Evolutionary conservation across 2,113 vertebrate genomes (phyloP).

Genomic region (Sinocyclocheilus maitianheensis): DNA sequence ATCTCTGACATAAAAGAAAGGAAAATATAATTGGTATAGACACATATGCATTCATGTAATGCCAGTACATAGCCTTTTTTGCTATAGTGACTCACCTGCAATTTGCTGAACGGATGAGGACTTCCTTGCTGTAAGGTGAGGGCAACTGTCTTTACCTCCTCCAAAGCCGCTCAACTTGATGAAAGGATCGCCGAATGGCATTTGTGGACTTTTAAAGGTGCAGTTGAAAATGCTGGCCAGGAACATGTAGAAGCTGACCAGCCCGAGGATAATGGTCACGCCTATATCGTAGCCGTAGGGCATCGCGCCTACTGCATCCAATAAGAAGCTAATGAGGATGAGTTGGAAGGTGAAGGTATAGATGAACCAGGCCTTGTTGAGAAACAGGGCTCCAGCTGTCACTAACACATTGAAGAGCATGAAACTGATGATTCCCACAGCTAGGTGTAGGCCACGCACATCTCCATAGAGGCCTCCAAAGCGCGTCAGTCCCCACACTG

Average conservation of each 20-base stretch:
- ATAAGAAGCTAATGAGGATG: constrained; percentile 82
- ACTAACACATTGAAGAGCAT: constrained; percentile 85
- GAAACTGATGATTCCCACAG: constrained; percentile 80
- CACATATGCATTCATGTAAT: not conserved
- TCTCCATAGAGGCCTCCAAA: constrained; percentile 75
- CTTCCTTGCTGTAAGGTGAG: constrained; percentile 80
- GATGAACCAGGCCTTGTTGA: constrained; percentile 80
- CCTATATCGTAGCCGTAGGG: constrained; percentile 82
- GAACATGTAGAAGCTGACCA: constrained; percentile 89
- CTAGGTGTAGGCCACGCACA: constrained; percentile 76
- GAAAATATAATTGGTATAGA: not conserved
- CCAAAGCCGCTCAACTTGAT: constrained; percentile 76
- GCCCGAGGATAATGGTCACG: constrained; percentile 82
- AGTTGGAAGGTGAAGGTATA: constrained; percentile 82
- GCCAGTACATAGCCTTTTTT: not conserved
- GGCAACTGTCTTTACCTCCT: constrained; percentile 72
- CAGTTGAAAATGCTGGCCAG: constrained; percentile 78
- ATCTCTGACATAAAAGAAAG: constrained; percentile 74
- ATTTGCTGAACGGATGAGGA: constrained; percentile 83
- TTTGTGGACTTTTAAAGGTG: constrained; percentile 76
- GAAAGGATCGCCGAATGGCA: constrained; percentile 79
- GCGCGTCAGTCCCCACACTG: constrained; percentile 84
- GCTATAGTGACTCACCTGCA: constrained; percentile 75
- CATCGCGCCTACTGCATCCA: constrained; percentile 76
- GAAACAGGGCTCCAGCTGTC: constrained; percentile 76